phyloP scores from a whole-genome alignment of 2,797 vertebrate species.

The Vultur gryphus region DNA sequence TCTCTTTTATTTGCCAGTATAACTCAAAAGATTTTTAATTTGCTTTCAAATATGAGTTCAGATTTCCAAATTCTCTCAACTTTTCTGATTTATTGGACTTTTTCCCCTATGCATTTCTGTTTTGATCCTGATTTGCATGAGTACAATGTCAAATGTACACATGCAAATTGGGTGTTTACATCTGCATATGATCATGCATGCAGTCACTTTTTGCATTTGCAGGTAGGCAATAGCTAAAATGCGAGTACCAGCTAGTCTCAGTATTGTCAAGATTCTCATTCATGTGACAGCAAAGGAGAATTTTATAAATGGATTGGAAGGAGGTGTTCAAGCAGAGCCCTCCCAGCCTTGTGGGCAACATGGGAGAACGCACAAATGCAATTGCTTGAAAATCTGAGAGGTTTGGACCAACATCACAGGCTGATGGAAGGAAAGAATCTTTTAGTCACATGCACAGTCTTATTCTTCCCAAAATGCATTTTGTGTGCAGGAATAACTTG shows the following conservation, averaged over 20 bases:
- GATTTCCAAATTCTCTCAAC: neutral
- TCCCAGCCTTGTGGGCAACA: neutral
- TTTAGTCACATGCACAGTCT: neutral
- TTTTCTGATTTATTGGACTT: neutral
- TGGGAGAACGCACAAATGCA: neutral
- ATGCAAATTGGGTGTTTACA: neutral
- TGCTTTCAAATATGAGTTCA: neutral
- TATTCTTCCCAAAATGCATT: neutral
- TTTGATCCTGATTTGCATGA: conserved; percentile 4
- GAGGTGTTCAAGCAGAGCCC: neutral
- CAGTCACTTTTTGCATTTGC: neutral
- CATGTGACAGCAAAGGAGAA: neutral
- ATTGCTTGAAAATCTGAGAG: neutral
- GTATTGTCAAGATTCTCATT: neutral
- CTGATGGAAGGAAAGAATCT: neutral
- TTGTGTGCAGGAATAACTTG: neutral
- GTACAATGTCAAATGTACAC: neutral
- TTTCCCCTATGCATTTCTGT: neutral
- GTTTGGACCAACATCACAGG: neutral
- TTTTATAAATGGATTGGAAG: neutral
- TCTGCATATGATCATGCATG: neutral
- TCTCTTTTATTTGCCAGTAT: neutral
- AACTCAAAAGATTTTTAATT: neutral
- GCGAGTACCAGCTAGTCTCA: neutral
- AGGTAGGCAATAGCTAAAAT: neutral